phyloP scores from a whole-genome alignment of 1,140 invertebrate species.

The Heliothis subflexa region DNA sequence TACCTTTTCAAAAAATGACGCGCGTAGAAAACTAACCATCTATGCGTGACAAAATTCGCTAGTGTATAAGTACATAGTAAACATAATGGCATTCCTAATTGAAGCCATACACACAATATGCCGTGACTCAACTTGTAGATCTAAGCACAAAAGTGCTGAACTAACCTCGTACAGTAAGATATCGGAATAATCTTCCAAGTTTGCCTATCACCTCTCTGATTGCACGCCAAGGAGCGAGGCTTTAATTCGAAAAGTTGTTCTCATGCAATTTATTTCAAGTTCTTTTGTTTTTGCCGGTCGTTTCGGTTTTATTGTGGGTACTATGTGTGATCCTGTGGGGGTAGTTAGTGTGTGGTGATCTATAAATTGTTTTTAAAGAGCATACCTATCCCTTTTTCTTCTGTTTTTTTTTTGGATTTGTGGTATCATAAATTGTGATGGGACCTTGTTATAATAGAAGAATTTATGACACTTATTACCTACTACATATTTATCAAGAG shows the following conservation, averaged over 20 bases:
- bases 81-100: no score
- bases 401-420: no score
- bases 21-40: no score
- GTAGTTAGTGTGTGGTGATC: no score
- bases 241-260: slow-evolving; percentile 70
- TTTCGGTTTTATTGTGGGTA: slow-evolving; percentile 56
- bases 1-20: no score
- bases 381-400: neutral
- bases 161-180: slow-evolving; percentile 54
- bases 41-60: no score
- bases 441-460: no score
- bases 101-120: neutral
- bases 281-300: slow-evolving; percentile 47
- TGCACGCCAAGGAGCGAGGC: slow-evolving; percentile 58
- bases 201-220: slow-evolving; percentile 70
- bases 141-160: slow-evolving; percentile 25
- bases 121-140: slow-evolving; percentile 15
- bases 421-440: no score
- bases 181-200: slow-evolving; percentile 69
- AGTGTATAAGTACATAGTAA: no score
- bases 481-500: no score
- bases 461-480: no score
- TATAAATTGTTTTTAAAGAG: no score
- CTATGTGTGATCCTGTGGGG: neutral
- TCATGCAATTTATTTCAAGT: slow-evolving; percentile 65